Evolutionary conservation across 2,113 vertebrate genomes (phyloP), one percentile per base, ranked within the genome.

Genomic region (Sinocyclocheilus rhinocerous): DNA sequence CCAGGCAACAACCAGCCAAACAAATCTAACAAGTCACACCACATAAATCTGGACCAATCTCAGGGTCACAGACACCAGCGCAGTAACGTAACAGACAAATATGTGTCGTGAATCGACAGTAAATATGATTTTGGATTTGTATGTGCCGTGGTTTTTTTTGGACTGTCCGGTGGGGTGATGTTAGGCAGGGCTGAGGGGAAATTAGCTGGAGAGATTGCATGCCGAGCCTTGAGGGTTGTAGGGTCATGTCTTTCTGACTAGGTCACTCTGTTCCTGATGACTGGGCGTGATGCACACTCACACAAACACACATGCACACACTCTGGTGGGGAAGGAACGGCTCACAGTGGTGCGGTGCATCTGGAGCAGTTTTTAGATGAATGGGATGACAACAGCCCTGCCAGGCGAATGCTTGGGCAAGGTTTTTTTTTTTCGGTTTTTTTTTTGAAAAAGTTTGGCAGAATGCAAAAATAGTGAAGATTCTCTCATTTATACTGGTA

Each of bases 311-410:
- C 63, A 85, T 50, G 50, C 50, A 69, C 39, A 22, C 72, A 70
- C 69, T 42, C 26, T 59, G 20, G 16, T 57, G 84, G 50, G 85
- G 77, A 55, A 20, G 22, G 63, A 69, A 39, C 83, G 79, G 55
- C 63, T 48, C 75, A 86, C 81, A 52, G 82, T 79, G 87, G 80
- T 81, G 65, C 83, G 76, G 52, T 83, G 85, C 85, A 86, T 69
- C 79, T 85, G 78, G 48, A 88, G 87, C 73, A 24, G 29, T 61
- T 75, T 78, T 67, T 80, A 90, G 87, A 90, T 90, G 85, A 88
- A 90, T 86, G 77, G 67, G 82, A 79, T 85, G 89, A 88, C 87
- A 80, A 87, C 79, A 86, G 70, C 48, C 45, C 73, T 83, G 78
- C 84, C 77, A 78, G 83, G 81, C 48, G 85, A 87, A 79, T 81